Evolutionary conservation across 2,113 vertebrate genomes (phyloP), one percentile per base, ranked within the genome.

Genomic region (Polypterus senegalus): DNA sequence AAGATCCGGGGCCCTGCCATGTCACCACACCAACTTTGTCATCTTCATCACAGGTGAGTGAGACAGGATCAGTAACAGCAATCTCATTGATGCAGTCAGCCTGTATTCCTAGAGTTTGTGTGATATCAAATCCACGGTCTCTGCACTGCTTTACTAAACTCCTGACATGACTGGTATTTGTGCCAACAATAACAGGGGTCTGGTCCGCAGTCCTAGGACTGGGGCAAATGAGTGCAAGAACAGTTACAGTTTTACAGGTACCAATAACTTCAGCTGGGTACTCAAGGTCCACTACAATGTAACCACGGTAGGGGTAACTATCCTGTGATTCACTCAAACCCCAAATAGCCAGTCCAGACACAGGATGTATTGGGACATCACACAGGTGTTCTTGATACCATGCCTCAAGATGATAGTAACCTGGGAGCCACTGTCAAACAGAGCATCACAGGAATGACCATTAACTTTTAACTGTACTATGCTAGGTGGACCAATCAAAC

Each of bases 381-480:
- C 61, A 10, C 5, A 71, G 8, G 10, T 64, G 48, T 3, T 53
- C 2, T 5, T 55, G 10, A 9, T 64, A 64, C 61, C 66, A 68
- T 5, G 5, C 3, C 9, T 68, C 57, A 48, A 66, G 64, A 2
- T 61, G 44, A 69, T 69, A 0, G 67, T 72, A 5, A 72, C 63
- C 49, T 67, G 63, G 4, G 70, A 71, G 8, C 70, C 64, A 54
- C 66, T 71, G n/a, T 71, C 66, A 2, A 66, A 43, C 6, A 71
- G 10, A 4, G 66, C 70, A n/a, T 56, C 11, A 48, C 64, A 68
- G 1, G 3, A 8, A 2, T 63, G 49, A 1, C 59, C 70, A 58
- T 67, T 65, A 3, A 67, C 51, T 48, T 57, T 63, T 5, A 71
- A 9, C 5, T n/a, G 54, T 3, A 68, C 11, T 5, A 67, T 45